A percentile compares a stretch with the other conserved stretches of the same genome.
Conservation (phyloP, 2,113 vertebrate genomes). For the Crotalus helleri region DNA sequence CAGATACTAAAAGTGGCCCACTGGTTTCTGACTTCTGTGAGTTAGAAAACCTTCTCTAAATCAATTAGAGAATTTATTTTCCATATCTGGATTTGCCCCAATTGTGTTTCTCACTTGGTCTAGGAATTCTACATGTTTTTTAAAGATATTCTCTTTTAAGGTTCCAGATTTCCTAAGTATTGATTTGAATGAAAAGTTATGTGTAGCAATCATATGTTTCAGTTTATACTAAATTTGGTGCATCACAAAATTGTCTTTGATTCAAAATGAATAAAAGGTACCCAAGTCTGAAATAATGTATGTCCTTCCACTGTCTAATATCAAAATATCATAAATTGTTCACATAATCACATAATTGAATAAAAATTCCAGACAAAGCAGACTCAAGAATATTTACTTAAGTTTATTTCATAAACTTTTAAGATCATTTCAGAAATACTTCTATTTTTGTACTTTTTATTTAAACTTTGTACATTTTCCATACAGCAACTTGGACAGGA, state of each 20-base stretch:
- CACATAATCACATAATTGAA: not conserved
- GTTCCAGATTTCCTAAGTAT: not conserved
- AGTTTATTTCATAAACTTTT: conserved; percentile 6
- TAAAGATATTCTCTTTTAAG: not conserved
- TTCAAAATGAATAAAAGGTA: too few species aligned
- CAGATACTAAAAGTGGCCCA: too few species aligned
- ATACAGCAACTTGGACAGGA: conserved; percentile 79
- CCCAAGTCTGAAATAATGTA: too few species aligned
- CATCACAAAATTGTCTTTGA: too few species aligned
- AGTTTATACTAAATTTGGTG: too few species aligned
- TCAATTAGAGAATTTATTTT: not conserved
- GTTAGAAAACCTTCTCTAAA: too few species aligned
- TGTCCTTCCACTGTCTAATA: not conserved
- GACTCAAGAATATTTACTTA: not conserved
- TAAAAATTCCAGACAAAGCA: not conserved
- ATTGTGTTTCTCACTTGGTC: not conserved
- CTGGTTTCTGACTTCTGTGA: too few species aligned
- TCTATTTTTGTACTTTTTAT: conserved; percentile 67
- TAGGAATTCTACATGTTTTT: not conserved
- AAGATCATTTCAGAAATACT: conserved; percentile 45
- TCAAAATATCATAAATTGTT: not conserved
- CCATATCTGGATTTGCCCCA: not conserved
- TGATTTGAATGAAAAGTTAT: not conserved
- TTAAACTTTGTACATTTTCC: conserved; percentile 77
- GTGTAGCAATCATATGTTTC: not conserved